Evolutionary conservation across 2,888 invertebrate species (phyloP).

Genomic region (Ecdyonurus torrentis): DNA sequence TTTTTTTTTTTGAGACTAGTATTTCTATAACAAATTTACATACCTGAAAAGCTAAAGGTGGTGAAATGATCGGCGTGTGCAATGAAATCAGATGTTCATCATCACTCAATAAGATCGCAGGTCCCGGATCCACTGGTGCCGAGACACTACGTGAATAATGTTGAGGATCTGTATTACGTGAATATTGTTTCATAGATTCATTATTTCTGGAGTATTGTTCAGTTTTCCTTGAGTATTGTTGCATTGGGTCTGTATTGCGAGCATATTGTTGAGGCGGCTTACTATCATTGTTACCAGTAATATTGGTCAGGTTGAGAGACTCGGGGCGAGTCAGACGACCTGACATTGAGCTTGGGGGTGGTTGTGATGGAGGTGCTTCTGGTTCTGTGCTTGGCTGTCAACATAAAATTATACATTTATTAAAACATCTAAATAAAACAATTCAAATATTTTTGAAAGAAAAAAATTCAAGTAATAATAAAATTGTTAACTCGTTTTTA

Average conservation of each 20-base stretch:
- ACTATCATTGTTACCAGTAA: background rate
- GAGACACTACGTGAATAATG: slow-evolving; percentile 11
- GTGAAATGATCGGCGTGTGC: slow-evolving; percentile 50
- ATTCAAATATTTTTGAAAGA: no score
- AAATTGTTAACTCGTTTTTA: no score
- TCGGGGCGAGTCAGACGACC: background rate
- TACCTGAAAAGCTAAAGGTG: slow-evolving; percentile 49
- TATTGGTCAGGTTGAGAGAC: background rate
- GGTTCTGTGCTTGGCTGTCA: no score
- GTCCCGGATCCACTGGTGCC: slow-evolving; percentile 11
- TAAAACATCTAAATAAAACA: no score
- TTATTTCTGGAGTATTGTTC: background rate
- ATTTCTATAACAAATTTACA: slow-evolving; percentile 21
- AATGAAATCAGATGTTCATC: slow-evolving; percentile 35
- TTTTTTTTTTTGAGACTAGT: slow-evolving; percentile 17
- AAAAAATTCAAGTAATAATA: no score
- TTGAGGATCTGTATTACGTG: slow-evolving; percentile 10
- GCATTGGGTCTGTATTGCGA: slow-evolving; percentile 5
- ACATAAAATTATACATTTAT: no score
- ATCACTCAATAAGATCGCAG: background rate
- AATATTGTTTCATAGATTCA: background rate
- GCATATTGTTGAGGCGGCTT: background rate
- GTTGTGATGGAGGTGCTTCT: no score
- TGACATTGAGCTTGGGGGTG: no score
- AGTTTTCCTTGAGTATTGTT: no score